phyloP scores from a whole-genome alignment of 1,140 invertebrate genomes.

The Odontomachus brunneus region DNA sequence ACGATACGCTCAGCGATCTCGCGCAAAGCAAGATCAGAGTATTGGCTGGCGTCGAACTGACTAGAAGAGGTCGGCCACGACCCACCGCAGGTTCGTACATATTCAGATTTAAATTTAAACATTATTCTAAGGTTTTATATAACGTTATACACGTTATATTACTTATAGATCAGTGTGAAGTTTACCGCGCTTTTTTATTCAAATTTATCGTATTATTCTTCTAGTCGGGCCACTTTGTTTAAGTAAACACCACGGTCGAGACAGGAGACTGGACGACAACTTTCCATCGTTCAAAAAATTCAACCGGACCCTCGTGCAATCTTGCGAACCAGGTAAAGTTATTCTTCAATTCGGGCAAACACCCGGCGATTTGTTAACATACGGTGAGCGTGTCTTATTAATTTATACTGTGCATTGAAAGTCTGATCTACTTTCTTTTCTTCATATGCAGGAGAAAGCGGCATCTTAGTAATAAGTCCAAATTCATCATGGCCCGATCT shows the following conservation, averaged over 20 bases:
- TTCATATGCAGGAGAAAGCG: constrained; percentile 87
- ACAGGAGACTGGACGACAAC: constrained; percentile 92
- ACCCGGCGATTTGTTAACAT: neutral
- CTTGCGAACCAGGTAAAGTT: constrained; percentile 88
- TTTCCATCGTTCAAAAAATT: constrained; percentile 93
- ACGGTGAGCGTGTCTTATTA: neutral
- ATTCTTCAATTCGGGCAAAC: neutral
- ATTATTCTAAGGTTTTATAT: neutral
- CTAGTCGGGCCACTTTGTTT: constrained; percentile 92
- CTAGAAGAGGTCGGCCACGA: constrained; percentile 91
- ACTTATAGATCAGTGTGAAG: constrained; percentile 12
- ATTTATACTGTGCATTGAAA: constrained; percentile 8
- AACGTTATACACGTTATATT: neutral
- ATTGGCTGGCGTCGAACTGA: constrained; percentile 94
- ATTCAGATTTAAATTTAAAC: neutral
- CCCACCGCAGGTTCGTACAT: constrained; percentile 88
- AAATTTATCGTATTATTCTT: constrained; percentile 53
- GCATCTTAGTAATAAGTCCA: constrained; percentile 92
- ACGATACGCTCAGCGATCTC: constrained; percentile 90
- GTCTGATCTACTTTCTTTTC: constrained; percentile 20
- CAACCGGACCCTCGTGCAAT: constrained; percentile 90
- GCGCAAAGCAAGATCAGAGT: constrained; percentile 91
- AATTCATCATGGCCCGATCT: constrained; percentile 96
- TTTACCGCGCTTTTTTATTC: neutral
- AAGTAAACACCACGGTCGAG: constrained; percentile 88